Evolutionary conservation across 1,140 invertebrate genomes (phyloP), one percentile per base, ranked within the genome.

Genomic region (Octopus sinensis): DNA sequence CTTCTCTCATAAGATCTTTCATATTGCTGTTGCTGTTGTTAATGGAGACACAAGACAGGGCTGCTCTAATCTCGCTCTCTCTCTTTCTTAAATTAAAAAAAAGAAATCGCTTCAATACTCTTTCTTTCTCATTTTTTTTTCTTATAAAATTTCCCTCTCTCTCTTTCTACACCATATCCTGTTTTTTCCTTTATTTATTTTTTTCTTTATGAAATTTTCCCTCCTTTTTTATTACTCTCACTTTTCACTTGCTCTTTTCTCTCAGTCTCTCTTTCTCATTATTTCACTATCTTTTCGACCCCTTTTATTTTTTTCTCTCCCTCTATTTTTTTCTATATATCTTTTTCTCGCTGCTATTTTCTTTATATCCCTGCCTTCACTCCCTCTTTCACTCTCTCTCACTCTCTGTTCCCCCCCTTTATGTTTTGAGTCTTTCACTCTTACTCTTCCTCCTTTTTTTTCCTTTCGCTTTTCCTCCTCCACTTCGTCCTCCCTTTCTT

Each of bases 271-370:
- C 68, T 71, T 71, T 71, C 56, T 17, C 9, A 9, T 71, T 23
- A n/a, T 17, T 62, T 23, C 68, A 6, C n/a, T n/a, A n/a, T 12
- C 3, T 5, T 71, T 12, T 23, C 30, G 79, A 54, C 62, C 43
- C 51, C 52, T 76, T 68, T 81, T 79, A 71, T 78, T 79, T 73
- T 54, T 17, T 10, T 62, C 43, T 30, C 10, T 53, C 53, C 53
- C 54, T 30, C 30, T 5, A n/a, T 71, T 71, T 71, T 71, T 71
- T 71, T 71, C 30, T n/a, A 13, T 71, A 13, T 71, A 13, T 4
- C 76, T 78, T 71, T 75, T 73, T 81, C 17, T 17, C 71, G 43
- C 43, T 77, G 17, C 3, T 68, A 10, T 68, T 9, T 73, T 23
- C 68, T n/a, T 71, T 23, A n/a, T 71, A n/a, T 6, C 62, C 12